phyloP scores from a whole-genome alignment of 2,113 vertebrate species.

The Charadrius vociferus region DNA sequence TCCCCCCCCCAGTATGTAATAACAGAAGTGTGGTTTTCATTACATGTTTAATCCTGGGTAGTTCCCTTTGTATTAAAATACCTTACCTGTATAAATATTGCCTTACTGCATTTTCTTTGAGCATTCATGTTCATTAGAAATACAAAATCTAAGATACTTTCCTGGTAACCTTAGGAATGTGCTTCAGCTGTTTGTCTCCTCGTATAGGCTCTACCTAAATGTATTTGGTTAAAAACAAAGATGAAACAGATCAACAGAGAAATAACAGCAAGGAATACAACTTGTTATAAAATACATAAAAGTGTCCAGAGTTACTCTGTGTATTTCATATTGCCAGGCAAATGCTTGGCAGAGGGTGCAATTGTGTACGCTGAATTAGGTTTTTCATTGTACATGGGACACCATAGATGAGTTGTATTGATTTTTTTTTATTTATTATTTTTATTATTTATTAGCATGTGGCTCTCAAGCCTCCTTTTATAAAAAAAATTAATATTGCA shows the following conservation, averaged over 20 bases:
- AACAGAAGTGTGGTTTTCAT: not conserved
- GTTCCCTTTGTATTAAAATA: not conserved
- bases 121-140: not conserved
- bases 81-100: not conserved
- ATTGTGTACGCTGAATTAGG: not conserved
- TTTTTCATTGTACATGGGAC: not conserved
- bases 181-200: not conserved
- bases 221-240: not conserved
- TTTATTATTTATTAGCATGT: not conserved
- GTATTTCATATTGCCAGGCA: not conserved
- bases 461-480: not conserved
- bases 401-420: not conserved
- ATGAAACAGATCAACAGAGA: not conserved
- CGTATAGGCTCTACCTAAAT: not conserved
- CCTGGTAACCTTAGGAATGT: not conserved
- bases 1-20: not conserved
- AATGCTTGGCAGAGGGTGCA: not conserved
- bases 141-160: not conserved
- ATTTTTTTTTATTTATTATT: not conserved
- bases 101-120: not conserved
- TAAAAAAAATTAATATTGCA: not conserved
- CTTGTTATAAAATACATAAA: not conserved
- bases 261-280: not conserved
- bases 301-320: not conserved
- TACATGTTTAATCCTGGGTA: not conserved